Base-by-base conservation (phyloP, 2,113 vertebrate species). In the Abramis brama region DNA sequence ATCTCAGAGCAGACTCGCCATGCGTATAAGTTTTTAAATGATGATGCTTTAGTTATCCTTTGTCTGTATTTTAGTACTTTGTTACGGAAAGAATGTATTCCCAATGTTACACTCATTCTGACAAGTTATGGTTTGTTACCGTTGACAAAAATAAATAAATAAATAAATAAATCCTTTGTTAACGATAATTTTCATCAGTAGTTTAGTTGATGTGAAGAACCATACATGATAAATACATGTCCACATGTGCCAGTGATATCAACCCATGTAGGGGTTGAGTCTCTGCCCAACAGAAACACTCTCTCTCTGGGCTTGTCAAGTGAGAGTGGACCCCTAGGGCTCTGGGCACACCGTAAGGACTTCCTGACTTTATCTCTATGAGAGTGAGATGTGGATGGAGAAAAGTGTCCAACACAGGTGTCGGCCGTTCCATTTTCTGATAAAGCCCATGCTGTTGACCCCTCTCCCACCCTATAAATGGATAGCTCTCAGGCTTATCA, bases 381-480 rank as follows among this genome's bases (percentile, higher is more conserved):
- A 25, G 50, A 75, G 59, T 84, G 76, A 85, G 66, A 80, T 71
- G 27, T 64, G 55, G 30, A 33, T 71, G 74, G 43, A 66, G 55
- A 59, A 55, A 76, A 47, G 59, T 43, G 77, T 85, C 23, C 79
- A 64, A 57, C 55, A 62, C 79, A 86, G 70, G 82, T 86, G 12
- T 73, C 82, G 88, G 79, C 75, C 47, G 68, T 87, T 92, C 71
- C 88, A 90, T 92, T 92, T 93, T 92, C 87, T 93, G 88, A 93
- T 91, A 91, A 92, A 91, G 77, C 36, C 73, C 79, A 45, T 82
- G 57, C 39, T 62, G 36, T 30, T 86, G 87, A 86, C 88, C 87
- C 76, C 47, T 68, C 85, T 85, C 52, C 79, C 82, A 86, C 87
- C 82, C 73, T 36, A 79, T 82, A 86, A 87, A 86, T 33, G 84